Percentiles rank a stretch among this genome's conserved stretches.
Conservation (phyloP, 2,113 vertebrate species). For the Phainopepla nitens region DNA sequence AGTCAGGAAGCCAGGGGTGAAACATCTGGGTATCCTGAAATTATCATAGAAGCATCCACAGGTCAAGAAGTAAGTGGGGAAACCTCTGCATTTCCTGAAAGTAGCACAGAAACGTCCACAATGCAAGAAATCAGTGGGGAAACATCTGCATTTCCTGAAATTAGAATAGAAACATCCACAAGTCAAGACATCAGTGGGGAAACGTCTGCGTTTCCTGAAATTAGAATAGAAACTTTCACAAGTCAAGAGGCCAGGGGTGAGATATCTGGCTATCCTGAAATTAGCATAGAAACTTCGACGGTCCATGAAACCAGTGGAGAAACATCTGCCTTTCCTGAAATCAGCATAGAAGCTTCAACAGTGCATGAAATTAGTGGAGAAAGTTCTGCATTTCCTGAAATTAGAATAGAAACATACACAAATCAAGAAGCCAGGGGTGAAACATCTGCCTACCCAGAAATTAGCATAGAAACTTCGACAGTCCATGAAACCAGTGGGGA, state of each 20-base stretch:
- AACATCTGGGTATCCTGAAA: background rate
- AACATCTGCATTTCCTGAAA: conserved; percentile 33
- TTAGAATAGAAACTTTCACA: conserved; percentile 22
- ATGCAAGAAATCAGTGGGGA: conserved; percentile 23
- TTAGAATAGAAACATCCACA: conserved; percentile 28
- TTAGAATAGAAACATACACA: conserved; percentile 43
- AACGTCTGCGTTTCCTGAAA: conserved; percentile 54
- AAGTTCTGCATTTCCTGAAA: conserved; percentile 43
- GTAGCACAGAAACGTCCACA: conserved; percentile 4
- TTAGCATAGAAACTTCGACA: conserved; percentile 59
- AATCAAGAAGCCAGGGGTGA: conserved; percentile 4
- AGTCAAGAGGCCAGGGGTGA: conserved; percentile 51
- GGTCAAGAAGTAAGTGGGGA: conserved; percentile 37
- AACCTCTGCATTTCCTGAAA: conserved; percentile 25
- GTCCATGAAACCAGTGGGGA: conserved; percentile 47
- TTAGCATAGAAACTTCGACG: conserved; percentile 53
- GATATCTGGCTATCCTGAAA: conserved; percentile 52
- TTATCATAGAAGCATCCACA: background rate
- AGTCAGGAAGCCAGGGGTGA: background rate
- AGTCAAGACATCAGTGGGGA: conserved; percentile 64
- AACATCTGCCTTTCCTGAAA: conserved; percentile 56
- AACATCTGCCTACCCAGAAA: conserved; percentile 37
- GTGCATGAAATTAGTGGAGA: conserved; percentile 59
- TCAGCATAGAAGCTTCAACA: conserved; percentile 29
- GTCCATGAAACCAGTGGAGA: conserved; percentile 59